phyloP scores from a whole-genome alignment of 53 echinoderm and acorn worm species.

The Patiria pectinifera region DNA sequence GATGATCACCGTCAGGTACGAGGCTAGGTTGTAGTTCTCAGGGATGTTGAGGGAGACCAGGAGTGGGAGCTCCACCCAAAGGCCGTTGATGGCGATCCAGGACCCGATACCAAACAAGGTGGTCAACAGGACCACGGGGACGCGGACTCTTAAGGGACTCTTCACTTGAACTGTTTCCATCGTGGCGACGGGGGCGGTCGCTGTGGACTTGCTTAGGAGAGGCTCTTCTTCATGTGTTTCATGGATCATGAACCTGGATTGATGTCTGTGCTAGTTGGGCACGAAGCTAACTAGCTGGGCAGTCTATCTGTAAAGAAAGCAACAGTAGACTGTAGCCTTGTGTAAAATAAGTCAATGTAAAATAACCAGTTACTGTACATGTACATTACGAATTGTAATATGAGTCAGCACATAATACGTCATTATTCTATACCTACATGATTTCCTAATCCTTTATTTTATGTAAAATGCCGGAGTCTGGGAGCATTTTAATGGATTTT shows the following conservation, averaged over 20 bases:
- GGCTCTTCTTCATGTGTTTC: background rate
- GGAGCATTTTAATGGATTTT: too few species aligned
- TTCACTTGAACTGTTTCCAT: background rate
- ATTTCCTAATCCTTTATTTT: too few species aligned
- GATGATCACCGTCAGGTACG: conserved; percentile 89
- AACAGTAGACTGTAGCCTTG: too few species aligned
- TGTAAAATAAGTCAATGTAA: too few species aligned
- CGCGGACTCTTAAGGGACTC: conserved; percentile 25
- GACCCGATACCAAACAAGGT: conserved; percentile 85
- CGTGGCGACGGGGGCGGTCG: background rate
- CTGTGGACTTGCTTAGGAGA: background rate
- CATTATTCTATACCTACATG: too few species aligned
- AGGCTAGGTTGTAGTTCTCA: conserved; percentile 86
- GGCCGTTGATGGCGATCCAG: conserved; percentile 95
- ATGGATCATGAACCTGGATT: background rate
- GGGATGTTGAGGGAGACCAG: conserved; percentile 85
- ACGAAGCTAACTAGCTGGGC: too few species aligned
- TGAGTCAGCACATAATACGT: too few species aligned
- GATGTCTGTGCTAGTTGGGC: too few species aligned
- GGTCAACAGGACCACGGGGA: conserved; percentile 71
- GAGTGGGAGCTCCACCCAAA: conserved; percentile 96
- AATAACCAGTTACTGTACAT: too few species aligned
- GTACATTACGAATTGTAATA: too few species aligned
- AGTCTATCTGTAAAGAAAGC: too few species aligned
- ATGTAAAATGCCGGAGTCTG: too few species aligned